Evolutionary conservation across 1,140 invertebrate genomes (phyloP).

Genomic region (Archivesica marissinica): DNA sequence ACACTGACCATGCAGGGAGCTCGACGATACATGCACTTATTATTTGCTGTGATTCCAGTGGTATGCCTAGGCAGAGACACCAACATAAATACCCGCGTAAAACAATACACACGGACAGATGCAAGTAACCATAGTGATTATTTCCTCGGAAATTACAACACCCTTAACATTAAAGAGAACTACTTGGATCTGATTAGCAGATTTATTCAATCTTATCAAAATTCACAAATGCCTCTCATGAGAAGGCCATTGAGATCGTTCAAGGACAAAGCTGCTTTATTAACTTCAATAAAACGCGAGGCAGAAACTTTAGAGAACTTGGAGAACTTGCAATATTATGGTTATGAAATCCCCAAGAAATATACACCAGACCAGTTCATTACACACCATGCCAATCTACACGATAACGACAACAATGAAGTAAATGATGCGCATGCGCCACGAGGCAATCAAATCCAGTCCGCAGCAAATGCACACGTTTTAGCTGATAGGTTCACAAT

Average conservation of each 20-base stretch:
- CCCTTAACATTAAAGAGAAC: not conserved
- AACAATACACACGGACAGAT: not conserved
- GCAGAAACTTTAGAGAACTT: not conserved
- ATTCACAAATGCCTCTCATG: not conserved
- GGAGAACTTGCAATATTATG: not conserved
- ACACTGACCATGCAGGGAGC: too few relatives aligned
- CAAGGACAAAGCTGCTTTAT: not conserved
- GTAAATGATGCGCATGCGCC: not conserved
- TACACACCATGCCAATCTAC: not conserved
- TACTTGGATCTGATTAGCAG: not conserved
- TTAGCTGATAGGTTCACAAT: too few relatives aligned
- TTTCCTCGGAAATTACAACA: not conserved
- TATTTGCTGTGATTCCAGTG: not conserved
- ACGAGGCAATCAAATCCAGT: not conserved
- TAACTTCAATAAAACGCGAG: constrained; percentile 25
- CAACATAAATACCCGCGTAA: not conserved
- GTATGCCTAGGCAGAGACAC: not conserved
- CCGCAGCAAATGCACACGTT: not conserved
- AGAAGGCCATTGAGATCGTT: not conserved
- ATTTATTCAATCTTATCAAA: not conserved
- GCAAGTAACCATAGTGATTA: not conserved
- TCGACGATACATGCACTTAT: not conserved
- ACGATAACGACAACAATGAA: not conserved
- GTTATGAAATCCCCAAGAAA: constrained; percentile 26
- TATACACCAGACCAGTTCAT: not conserved